Conservation (phyloP, 1,140 invertebrate species). For the Chironomus tepperi region DNA sequence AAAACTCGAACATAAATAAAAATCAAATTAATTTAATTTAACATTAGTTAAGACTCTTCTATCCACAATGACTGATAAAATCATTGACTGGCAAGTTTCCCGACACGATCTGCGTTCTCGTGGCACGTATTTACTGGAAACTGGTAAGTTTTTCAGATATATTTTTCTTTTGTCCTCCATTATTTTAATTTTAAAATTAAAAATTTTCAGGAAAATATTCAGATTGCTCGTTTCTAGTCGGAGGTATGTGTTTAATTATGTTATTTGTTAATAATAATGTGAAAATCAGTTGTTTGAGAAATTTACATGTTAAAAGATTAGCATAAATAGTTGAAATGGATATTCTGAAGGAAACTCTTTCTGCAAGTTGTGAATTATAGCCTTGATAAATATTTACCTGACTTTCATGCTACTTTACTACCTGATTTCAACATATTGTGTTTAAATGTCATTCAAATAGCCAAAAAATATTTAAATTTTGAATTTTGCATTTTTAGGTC, state of each 20-base stretch:
- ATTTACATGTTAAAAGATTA: too few relatives aligned
- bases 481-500: slow-evolving; percentile 27
- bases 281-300: too few relatives aligned
- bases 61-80: neutral
- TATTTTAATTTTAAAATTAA: neutral
- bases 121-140: slow-evolving; percentile 58
- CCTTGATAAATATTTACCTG: neutral
- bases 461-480: too few relatives aligned
- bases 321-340: too few relatives aligned
- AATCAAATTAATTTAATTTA: too few relatives aligned
- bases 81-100: slow-evolving; percentile 61
- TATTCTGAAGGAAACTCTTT: too few relatives aligned
- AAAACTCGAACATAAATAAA: too few relatives aligned
- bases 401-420: neutral
- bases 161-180: neutral
- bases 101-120: slow-evolving; percentile 58
- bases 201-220: slow-evolving; percentile 34
- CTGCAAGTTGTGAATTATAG: too few relatives aligned
- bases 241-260: slow-evolving; percentile 32
- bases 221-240: slow-evolving; percentile 74
- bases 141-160: slow-evolving; percentile 43
- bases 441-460: too few relatives aligned
- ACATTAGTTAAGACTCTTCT: neutral
- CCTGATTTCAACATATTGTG: too few relatives aligned
- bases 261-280: neutral